A percentile compares a stretch with the other conserved stretches of the same genome.
Conservation (phyloP, 2,888 invertebrate species). For the Drymonia ruficornis region DNA sequence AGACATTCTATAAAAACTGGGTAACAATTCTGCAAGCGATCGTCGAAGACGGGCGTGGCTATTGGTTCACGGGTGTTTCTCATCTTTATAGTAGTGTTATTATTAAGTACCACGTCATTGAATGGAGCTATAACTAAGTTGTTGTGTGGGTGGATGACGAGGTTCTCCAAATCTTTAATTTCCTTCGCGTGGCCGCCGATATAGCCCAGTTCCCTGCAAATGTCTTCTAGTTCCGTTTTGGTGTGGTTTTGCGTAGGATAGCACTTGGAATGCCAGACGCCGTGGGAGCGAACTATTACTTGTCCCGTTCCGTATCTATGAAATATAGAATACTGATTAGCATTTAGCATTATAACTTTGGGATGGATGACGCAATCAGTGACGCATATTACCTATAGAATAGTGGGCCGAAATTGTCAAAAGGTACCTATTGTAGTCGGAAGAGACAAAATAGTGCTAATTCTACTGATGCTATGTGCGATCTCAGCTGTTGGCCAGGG, state of each 20-base stretch:
- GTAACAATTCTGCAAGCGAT: conserved; percentile 60
- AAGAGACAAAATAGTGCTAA: no score
- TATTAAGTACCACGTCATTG: conserved; percentile 66
- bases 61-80: conserved; percentile 67
- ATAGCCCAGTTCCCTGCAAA: conserved; percentile 87
- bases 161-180: conserved; percentile 49
- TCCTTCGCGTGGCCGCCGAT: conserved; percentile 80
- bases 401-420: no score
- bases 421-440: no score
- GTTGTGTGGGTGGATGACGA: conserved; percentile 53
- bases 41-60: conserved; percentile 59
- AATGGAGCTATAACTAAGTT: conserved; percentile 63
- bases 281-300: conserved; percentile 86
- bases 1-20: conserved; percentile 80
- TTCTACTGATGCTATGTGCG: no score
- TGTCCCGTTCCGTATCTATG: conserved; percentile 86
- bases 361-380: no score
- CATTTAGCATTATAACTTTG: neutral
- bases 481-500: no score
- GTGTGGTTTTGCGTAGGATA: conserved; percentile 82
- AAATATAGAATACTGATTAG: conserved; percentile 7
- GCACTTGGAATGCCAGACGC: conserved; percentile 90
- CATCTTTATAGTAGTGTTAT: conserved; percentile 65
- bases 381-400: no score
- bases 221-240: conserved; percentile 80